Evolutionary conservation across 2,797 vertebrate genomes (phyloP).

Genomic region (Garrulus glandarius): DNA sequence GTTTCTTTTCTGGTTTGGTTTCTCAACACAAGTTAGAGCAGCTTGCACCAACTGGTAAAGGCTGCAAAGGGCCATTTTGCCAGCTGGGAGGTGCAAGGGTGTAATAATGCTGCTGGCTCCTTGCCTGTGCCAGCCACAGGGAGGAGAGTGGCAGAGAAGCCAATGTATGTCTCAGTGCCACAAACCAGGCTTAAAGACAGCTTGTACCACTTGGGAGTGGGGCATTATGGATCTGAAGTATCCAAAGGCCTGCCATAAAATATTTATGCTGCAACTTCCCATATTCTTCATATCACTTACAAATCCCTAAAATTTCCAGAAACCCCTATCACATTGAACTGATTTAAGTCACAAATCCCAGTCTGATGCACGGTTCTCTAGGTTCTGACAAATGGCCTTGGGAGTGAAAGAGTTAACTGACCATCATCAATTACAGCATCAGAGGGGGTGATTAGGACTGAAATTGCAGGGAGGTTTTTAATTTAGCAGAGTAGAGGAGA

Average conservation of each 20-base stretch:
- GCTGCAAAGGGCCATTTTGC: conserved; percentile 68
- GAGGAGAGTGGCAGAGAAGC: conserved; percentile 45
- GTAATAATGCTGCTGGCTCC: conserved; percentile 65
- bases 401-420: conserved; percentile 75
- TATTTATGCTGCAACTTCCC: not conserved
- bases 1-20: conserved; percentile 57
- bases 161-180: conserved; percentile 5
- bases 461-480: conserved; percentile 82
- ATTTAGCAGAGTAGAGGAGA: conserved; percentile 75
- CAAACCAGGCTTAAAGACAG: conserved; percentile 45
- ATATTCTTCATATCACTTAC: not conserved
- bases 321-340: not conserved
- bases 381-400: not conserved
- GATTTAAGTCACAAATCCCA: not conserved
- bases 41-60: conserved; percentile 70
- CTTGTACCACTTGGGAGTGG: conserved; percentile 43
- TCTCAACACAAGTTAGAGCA: conserved; percentile 66
- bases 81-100: conserved; percentile 69
- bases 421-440: conserved; percentile 77
- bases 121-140: conserved; percentile 61
- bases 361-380: not conserved
- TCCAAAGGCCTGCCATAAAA: not conserved
- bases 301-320: not conserved
- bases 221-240: not conserved
- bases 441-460: conserved; percentile 79